Conservation (phyloP, 1,140 invertebrate genomes). For the Pseudoatta argentina region DNA sequence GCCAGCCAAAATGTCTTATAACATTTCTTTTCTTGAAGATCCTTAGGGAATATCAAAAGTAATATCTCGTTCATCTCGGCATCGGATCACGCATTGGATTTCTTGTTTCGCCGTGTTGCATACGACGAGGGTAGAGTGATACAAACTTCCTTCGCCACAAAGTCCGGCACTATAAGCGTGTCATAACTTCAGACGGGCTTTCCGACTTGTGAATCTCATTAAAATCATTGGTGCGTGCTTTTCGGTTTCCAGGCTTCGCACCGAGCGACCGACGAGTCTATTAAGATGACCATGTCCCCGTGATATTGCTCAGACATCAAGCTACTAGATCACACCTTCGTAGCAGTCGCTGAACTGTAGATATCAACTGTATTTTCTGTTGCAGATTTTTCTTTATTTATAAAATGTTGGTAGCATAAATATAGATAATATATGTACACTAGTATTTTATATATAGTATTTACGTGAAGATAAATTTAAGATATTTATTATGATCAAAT, state of each 20-base stretch:
- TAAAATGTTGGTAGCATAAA: not conserved
- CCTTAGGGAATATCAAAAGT: constrained; percentile 17
- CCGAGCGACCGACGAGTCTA: constrained; percentile 79
- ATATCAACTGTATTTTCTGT: not conserved
- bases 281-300: constrained; percentile 85
- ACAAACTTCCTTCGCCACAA: constrained; percentile 56
- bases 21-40: not conserved
- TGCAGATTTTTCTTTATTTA: not conserved
- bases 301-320: constrained; percentile 84
- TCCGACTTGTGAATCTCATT: constrained; percentile 84
- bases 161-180: constrained; percentile 65
- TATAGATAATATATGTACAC: not conserved
- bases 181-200: constrained; percentile 75
- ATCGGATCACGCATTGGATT: constrained; percentile 47
- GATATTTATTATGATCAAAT: not conserved
- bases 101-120: constrained; percentile 35
- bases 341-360: not conserved
- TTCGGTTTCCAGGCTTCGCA: constrained; percentile 78
- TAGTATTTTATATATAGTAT: not conserved
- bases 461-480: not conserved
- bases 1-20: not conserved
- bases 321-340: constrained; percentile 57
- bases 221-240: constrained; percentile 84
- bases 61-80: constrained; percentile 3
- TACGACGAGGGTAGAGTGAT: constrained; percentile 14